A percentile compares a stretch with the other conserved stretches of the same genome.
Evolutionary conservation across 2,797 vertebrate genomes (phyloP).

Genomic region (Heterohyrax brucei): DNA sequence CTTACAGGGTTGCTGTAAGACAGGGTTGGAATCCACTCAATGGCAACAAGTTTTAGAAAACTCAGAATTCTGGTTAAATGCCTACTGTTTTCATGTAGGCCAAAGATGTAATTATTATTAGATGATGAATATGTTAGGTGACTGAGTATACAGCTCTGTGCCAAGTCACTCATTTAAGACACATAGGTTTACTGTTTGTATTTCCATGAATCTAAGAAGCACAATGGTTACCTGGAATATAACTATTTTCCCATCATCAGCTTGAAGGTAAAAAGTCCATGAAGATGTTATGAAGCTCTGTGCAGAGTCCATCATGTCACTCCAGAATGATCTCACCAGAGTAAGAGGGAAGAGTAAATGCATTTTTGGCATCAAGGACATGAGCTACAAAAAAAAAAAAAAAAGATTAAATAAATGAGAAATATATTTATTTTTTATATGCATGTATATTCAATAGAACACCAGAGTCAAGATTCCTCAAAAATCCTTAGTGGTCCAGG

Average conservation of each 20-base stretch:
- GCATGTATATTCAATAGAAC: slow-evolving; percentile 42
- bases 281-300: slow-evolving; percentile 97
- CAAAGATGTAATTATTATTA: slow-evolving; percentile 63
- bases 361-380: slow-evolving; percentile 97
- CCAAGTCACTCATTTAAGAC: slow-evolving; percentile 46
- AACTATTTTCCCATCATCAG: slow-evolving; percentile 97
- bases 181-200: slow-evolving; percentile 18
- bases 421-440: slow-evolving; percentile 56
- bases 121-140: slow-evolving; percentile 35
- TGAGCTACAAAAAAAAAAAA: slow-evolving; percentile 91
- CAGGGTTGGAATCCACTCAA: too few relatives aligned
- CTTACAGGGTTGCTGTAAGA: too few relatives aligned
- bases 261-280: slow-evolving; percentile 99
- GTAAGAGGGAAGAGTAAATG: slow-evolving; percentile 97
- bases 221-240: slow-evolving; percentile 96
- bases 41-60: background rate
- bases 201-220: slow-evolving; percentile 62
- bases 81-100: slow-evolving; percentile 7
- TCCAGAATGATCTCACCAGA: slow-evolving; percentile 96
- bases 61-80: background rate
- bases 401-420: slow-evolving; percentile 38
- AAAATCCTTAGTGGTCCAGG: slow-evolving; percentile 56
- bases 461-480: slow-evolving; percentile 45
- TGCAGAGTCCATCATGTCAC: slow-evolving; percentile 97
- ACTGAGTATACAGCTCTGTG: background rate